A percentile compares a stretch with the other conserved stretches of the same genome.
Conservation (phyloP, 2,888 invertebrate species). For the Gortyna flavago region DNA sequence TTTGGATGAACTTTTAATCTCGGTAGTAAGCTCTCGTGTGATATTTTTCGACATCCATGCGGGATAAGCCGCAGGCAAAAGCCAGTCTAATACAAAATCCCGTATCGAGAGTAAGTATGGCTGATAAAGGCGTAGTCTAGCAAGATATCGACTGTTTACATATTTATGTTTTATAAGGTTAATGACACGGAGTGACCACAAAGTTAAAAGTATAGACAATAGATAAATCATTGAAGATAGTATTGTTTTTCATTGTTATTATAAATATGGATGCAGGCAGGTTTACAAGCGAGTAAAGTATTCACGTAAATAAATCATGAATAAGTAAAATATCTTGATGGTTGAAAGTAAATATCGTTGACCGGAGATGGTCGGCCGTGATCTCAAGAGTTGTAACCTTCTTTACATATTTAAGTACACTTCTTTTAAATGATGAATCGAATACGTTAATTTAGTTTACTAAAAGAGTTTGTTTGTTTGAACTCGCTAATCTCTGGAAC, state of each 20-base stretch:
- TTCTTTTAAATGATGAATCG: not conserved
- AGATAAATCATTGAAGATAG: conserved; percentile 51
- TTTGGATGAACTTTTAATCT: not conserved
- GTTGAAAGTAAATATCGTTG: conserved; percentile 42
- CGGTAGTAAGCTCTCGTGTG: not conserved
- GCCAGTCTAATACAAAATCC: conserved; percentile 16
- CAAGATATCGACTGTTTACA: conserved; percentile 10
- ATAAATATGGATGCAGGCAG: conserved; percentile 17
- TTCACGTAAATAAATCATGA: conserved; percentile 29
- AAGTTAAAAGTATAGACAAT: conserved; percentile 27
- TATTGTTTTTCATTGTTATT: conserved; percentile 44
- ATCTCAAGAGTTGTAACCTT: conserved; percentile 31
- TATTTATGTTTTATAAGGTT: conserved; percentile 41
- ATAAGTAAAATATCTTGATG: conserved; percentile 32
- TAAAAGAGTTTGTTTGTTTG: no score
- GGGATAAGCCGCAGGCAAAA: not conserved
- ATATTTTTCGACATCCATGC: no score
- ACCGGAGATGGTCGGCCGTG: conserved; percentile 44
- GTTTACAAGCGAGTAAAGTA: conserved; percentile 15
- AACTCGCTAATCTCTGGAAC: no score
- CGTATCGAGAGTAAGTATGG: conserved; percentile 30
- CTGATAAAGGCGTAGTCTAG: conserved; percentile 19
- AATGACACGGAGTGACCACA: conserved; percentile 47
- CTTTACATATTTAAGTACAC: not conserved
- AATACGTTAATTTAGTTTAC: not conserved